Base-by-base conservation (phyloP, 2,113 vertebrate genomes). In the Pitta sordida region DNA sequence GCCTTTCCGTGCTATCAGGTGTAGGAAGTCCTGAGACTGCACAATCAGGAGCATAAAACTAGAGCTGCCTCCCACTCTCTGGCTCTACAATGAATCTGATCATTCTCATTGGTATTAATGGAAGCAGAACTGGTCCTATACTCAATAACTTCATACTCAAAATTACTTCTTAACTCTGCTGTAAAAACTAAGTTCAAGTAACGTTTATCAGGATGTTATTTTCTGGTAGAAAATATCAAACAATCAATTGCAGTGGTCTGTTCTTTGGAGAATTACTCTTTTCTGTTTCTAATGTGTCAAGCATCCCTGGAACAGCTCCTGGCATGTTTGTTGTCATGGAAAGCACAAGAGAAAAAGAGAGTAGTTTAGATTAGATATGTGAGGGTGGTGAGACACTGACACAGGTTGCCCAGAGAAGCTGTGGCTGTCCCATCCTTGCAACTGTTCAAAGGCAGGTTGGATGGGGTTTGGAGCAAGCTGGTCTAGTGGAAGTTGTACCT, bases 251-350 rank as follows among this genome's bases (percentile, higher is more conserved):
- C 37, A 74, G 32, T 43, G 6, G 15, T 55, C n/a, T 67, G 26
- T 27, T 86, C 23, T n/a, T 51, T 20, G 39, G 34, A 81, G 39
- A 74, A 24, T 51, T 27, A 37, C 11, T 48, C 13, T 58, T 84
- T 39, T 46, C 46, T 23, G 13, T 53, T 88, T 81, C 46, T 17
- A 15, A 16, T 3, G 13, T 36, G 13, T 14, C 51, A 44, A 88
- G 13, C 32, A 77, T 23, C 44, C 32, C 53, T 53, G 41, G 29
- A 76, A 39, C n/a, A 49, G 36, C 37, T 32, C 19, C 36, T 76
- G 77, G 52, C 10, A 52, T 0, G 0, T 27, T 49, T 67, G 23
- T 46, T 2, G 1, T 24, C 0, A 0, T 39, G 58, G 73, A 51
- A 92, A 83, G 15, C 23, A 56, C n/a, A 10, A 32, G 43, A 15